Evolutionary conservation across 2,113 vertebrate genomes (phyloP), one percentile per base, ranked within the genome.

Genomic region (Istiophorus platypterus): DNA sequence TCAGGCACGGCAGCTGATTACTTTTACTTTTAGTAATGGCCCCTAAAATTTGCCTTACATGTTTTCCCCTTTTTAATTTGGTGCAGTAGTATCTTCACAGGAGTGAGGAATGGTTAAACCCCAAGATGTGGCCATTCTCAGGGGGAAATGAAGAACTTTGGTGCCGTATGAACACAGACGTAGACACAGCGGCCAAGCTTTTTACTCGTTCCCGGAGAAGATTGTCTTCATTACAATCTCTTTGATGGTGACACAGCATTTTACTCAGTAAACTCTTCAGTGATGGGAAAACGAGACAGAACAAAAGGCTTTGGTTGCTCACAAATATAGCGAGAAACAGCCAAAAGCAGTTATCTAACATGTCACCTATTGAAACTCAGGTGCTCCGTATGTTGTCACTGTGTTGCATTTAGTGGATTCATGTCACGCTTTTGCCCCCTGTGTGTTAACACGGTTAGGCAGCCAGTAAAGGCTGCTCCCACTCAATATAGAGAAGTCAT

Each of bases 401-500:
- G 34, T 12, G 15, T 58, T 76, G 47, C 15, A 26, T 73, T 80
- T 41, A 45, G 27, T 58, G 26, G 26, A 78, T 67, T 84, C 78
- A 42, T 73, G 79, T 82, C 58, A 73, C 72, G 65, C 31, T 58
- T 80, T 75, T 74, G 73, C 75, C 77, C 66, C 64, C 47, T 73
- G 76, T 65, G 52, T 62, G 68, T 45, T 72, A 84, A 90, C 86
- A 76, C 7, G n/a, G 68, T 92, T 78, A 88, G 49, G 42, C 57
- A 76, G 80, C 62, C 63, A 58, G 65, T 73, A 74, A 86, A 78
- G 58, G 80, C 82, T 78, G 82, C 76, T 68, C 62, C 72, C 81
- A 65, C 72, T 90, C 87, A 82, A 88, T 79, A 77, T 20, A 71
- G 80, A 86, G 67, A 66, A 85, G 51, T 72, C 76, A 29, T 86